Base-by-base conservation (phyloP, 1,140 invertebrate species). In the Chrysopa pallens region DNA sequence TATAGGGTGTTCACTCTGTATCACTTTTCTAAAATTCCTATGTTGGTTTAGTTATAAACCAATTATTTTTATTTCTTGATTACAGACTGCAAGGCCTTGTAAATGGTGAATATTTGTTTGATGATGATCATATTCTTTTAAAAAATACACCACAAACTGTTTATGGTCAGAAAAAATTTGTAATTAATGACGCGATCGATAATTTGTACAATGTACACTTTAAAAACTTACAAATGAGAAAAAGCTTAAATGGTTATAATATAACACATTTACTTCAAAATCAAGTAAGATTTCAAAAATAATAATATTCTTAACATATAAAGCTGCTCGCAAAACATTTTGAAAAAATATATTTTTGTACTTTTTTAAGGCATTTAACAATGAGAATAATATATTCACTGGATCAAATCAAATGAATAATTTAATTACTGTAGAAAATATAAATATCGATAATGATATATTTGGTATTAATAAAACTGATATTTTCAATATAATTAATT, bases 191-290 rank as follows among this genome's bases (percentile, higher is more conserved):
- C 2, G 6, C 8, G 36, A 40, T 17, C 35, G 8, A 13, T 5
- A 23, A 23, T 23, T 23, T 23, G 5, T 23, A 23, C 17, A 23
- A 23, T 23, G 17, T 23, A 9, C 31, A 29, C 37, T 55, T 57
- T 36, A 51, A 54, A 51, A 45, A 31, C 4, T 28, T 57, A 13
- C 52, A 54, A 46, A n/a, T 50, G 15, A 55, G 49, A 31, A 52
- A 50, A 6, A 14, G 29, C n/a, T 40, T 58, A 13, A 60, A 60
- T 45, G 50, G 42, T 8, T 46, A 54, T n/a, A 36, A 55, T 28
- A 37, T 57, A 6, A 31, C 39, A 8, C 40, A 53, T 9, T 43
- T 58, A 8, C 36, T 55, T 6, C 28, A 52, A 8, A 48, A 52
- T 44, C 52, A 54, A 39, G 53, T 54, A 47, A 42, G 8, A 33